These are phyloP conservation scores for Ictalurus punctatus DNA, from an alignment of 2,113 vertebrate genomes.

Conservation along the genomic window DNA sequence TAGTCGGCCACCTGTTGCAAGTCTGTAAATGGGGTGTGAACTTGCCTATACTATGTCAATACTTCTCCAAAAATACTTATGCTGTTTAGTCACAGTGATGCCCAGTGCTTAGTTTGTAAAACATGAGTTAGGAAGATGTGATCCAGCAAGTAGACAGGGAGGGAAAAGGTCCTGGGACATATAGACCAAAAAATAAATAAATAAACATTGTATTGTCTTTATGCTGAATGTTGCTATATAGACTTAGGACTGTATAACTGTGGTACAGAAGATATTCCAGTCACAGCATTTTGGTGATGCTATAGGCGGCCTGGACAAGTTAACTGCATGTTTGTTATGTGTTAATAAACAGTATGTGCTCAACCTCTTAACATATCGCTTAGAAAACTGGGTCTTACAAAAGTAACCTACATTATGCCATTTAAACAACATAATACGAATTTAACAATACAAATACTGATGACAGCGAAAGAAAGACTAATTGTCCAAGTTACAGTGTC, in stretches of 20 bases:
- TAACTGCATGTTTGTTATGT: neutral
- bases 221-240: neutral
- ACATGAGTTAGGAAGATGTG: neutral
- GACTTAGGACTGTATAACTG: neutral
- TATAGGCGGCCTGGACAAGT: neutral
- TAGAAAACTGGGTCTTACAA: neutral
- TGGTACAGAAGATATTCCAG: neutral
- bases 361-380: neutral
- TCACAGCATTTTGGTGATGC: neutral
- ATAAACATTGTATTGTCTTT: neutral
- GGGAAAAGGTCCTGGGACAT: neutral
- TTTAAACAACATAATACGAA: neutral
- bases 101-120: neutral
- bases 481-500: neutral
- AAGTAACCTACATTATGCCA: neutral
- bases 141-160: neutral
- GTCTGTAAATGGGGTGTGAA: slow-evolving; percentile 18
- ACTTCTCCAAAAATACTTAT: slow-evolving; percentile 5
- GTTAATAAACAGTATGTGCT: neutral
- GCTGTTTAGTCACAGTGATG: neutral
- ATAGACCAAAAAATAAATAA: neutral
- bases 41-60: neutral
- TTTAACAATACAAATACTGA: neutral
- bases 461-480: neutral
- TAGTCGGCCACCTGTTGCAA: slow-evolving; percentile 12